Conservation (phyloP, 2,797 vertebrate species). For the Anabas testudineus region DNA sequence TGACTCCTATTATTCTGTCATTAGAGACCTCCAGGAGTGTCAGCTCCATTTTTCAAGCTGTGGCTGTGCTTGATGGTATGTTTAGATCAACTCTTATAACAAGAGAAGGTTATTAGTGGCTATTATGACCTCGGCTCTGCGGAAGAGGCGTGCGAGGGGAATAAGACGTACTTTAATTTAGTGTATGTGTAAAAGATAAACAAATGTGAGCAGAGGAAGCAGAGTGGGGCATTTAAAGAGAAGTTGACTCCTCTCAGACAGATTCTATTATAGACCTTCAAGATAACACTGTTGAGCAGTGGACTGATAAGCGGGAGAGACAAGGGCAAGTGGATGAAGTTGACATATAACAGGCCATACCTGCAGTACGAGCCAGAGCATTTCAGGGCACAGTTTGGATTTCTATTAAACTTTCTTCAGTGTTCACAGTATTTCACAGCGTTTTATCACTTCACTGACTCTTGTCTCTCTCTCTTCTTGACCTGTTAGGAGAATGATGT, state of each 20-base stretch:
- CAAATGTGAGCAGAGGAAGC: conserved; percentile 27
- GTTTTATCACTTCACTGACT: conserved; percentile 11
- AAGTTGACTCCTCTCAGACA: conserved; percentile 23
- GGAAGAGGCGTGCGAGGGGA: conserved; percentile 23
- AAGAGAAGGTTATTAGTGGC: conserved; percentile 46
- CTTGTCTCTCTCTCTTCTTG: conserved; percentile 6
- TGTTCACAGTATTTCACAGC: not conserved
- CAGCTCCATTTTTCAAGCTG: conserved; percentile 40
- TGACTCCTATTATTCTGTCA: conserved; percentile 63
- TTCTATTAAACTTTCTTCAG: conserved; percentile 25
- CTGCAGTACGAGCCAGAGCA: not conserved
- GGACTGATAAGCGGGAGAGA: conserved; percentile 38
- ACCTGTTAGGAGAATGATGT: conserved; percentile 21
- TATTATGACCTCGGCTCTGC: conserved; percentile 51
- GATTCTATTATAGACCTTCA: conserved; percentile 31
- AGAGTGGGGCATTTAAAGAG: conserved; percentile 7
- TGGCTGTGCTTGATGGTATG: conserved; percentile 54
- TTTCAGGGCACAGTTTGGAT: conserved; percentile 20
- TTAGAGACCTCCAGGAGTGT: conserved; percentile 67
- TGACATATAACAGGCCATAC: conserved; percentile 15
- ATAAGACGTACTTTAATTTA: conserved; percentile 19
- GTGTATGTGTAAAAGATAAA: conserved; percentile 44
- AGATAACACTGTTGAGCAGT: conserved; percentile 44
- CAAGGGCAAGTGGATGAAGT: conserved; percentile 26
- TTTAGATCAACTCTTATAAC: conserved; percentile 42